Evolutionary conservation across 2,888 invertebrate genomes (phyloP).

Genomic region (Gari tellinella): DNA sequence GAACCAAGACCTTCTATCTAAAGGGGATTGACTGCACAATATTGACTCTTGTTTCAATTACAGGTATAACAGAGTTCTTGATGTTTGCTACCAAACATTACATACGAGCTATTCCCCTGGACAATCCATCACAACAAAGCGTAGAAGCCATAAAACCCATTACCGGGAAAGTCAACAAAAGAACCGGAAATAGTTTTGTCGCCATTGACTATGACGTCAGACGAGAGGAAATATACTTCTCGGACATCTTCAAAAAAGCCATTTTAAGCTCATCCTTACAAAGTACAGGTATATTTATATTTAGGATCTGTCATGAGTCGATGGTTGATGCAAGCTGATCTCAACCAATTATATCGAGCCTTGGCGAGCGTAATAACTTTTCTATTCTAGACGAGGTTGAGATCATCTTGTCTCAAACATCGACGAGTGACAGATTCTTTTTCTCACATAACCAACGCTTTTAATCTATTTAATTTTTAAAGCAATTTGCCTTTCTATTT

Average conservation of each 20-base stretch:
- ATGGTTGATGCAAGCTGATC: too few relatives aligned
- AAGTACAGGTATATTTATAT: conserved; percentile 26
- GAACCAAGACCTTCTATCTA: too few relatives aligned
- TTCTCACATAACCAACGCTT: too few relatives aligned
- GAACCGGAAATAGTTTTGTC: conserved; percentile 95
- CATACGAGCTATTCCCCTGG: conserved; percentile 91
- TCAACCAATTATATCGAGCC: too few relatives aligned
- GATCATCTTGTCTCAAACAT: too few relatives aligned
- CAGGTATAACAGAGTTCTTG: conserved; percentile 93
- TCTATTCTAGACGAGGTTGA: too few relatives aligned
- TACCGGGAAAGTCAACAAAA: conserved; percentile 86
- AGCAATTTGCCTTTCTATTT: too few relatives aligned
- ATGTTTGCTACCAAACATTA: conserved; percentile 98
- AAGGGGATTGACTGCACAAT: too few relatives aligned
- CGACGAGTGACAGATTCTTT: too few relatives aligned
- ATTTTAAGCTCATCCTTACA: conserved; percentile 70
- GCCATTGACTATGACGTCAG: conserved; percentile 96
- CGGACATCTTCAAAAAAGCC: conserved; percentile 91
- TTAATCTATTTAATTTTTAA: too few relatives aligned
- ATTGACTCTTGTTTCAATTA: conserved; percentile 53
- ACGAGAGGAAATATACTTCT: conserved; percentile 97
- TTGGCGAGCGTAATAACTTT: too few relatives aligned
- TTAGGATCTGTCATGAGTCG: too few relatives aligned
- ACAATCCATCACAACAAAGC: conserved; percentile 58
- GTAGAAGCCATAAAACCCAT: conserved; percentile 97